Base-by-base conservation (phyloP, 2,888 invertebrate species). In the Beris chalybata region DNA sequence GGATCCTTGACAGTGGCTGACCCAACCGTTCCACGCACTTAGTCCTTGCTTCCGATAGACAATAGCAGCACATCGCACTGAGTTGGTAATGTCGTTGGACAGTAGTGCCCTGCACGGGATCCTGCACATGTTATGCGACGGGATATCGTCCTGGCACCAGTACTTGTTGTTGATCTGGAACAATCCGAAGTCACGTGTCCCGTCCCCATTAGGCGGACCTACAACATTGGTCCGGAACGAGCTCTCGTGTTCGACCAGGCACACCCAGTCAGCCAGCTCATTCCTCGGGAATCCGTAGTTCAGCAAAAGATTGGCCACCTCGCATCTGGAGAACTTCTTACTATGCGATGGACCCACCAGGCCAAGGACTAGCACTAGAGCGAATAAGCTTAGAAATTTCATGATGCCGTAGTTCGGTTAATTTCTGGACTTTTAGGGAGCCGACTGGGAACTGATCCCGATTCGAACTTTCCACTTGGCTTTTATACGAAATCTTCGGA, bases 221-320 rank as follows among this genome's bases (percentile, higher is more conserved):
- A 81, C 75, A 3, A 78, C 80, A 54, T 82, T 74, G 0, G 85
- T 84, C 44, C 81, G 79, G n/a, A 82, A 75, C 0, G 78, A 75
- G 69, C 85, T 85, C 72, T 85, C 85, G 1, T 78, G 77, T 71
- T 83, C 81, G 32, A 83, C 79, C 9, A 85, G 74, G 65, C 85
- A 85, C 12, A 84, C 74, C 85, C 85, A 77, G 67, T 78, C 77
- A 13, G 74, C 57, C 9, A 77, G 67, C 45, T 76, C 74, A 9
- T 64, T 64, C n/a, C 72, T 73, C 1, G 77, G 73, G 22, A 78
- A 73, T 2, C 77, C 77, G 53, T 75, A 74, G 0, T 72, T 73
- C 63, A 72, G 63, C 2, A 80, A 70, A 45, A 73, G 71, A 1
- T 74, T 72, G 3, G 75, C 77, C 65, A 80, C 64, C 4, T 73